Evolutionary conservation across 2,113 vertebrate species (phyloP).

Genomic region (Rhadina sibilatrix): DNA sequence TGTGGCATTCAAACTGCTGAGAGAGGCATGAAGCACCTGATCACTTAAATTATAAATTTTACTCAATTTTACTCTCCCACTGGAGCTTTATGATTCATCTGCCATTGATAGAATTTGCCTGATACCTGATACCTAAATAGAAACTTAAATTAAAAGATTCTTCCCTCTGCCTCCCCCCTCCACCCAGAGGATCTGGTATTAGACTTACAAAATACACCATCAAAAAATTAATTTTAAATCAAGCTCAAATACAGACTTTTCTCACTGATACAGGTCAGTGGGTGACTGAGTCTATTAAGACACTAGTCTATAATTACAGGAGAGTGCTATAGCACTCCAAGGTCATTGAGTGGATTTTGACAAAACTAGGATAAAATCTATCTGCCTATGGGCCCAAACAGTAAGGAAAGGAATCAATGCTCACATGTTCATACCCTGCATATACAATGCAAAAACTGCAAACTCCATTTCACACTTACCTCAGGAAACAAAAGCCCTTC

Average conservation of each 20-base stretch:
- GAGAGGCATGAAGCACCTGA: not conserved
- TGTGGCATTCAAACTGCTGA: not conserved
- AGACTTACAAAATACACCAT: not conserved
- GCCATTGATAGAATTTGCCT: not conserved
- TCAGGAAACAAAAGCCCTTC: not conserved
- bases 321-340: slow-evolving; percentile 37
- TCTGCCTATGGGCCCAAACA: not conserved
- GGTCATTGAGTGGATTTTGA: not conserved
- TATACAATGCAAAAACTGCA: not conserved
- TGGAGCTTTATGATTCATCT: slow-evolving; percentile 3
- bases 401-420: not conserved
- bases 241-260: not conserved
- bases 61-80: not conserved
- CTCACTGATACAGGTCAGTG: slow-evolving; percentile 28
- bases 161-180: not conserved
- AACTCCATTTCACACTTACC: not conserved
- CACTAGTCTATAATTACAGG: slow-evolving; percentile 32
- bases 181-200: not conserved
- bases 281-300: slow-evolving; percentile 20
- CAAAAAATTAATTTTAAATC: slow-evolving; percentile 11
- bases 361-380: slow-evolving; percentile 43
- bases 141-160: slow-evolving; percentile 1
- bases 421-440: not conserved
- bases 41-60: not conserved
- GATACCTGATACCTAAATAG: not conserved